A percentile compares a stretch with the other conserved stretches of the same genome.
Evolutionary conservation across 1,140 invertebrate genomes (phyloP).

Genomic region (Dendroctonus ponderosae): DNA sequence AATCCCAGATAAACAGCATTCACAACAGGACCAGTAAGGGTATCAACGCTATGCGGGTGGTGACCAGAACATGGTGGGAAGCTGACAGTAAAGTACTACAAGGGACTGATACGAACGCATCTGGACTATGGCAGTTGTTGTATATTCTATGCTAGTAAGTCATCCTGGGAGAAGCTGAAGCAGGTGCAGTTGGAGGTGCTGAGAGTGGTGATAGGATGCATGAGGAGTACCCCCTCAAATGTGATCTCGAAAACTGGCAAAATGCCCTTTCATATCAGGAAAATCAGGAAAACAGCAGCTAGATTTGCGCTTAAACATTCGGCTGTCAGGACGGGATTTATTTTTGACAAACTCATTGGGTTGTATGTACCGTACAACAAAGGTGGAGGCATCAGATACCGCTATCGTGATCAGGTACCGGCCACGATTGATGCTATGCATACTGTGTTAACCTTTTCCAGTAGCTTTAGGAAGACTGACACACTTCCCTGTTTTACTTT

Average conservation of each 20-base stretch:
- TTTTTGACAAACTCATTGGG: background rate
- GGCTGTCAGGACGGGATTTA: background rate
- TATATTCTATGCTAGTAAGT: background rate
- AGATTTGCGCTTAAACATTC: background rate
- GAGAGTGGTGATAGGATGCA: conserved; percentile 9
- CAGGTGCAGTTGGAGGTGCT: conserved; percentile 12
- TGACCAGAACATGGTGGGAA: conserved; percentile 22
- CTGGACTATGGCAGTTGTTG: conserved; percentile 23
- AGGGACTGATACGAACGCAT: conserved; percentile 9
- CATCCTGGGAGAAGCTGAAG: conserved; percentile 2
- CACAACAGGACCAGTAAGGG: background rate
- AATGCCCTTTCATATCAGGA: conserved; percentile 4
- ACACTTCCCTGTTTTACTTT: background rate
- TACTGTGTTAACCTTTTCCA: background rate
- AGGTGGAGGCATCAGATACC: background rate
- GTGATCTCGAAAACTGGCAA: conserved; percentile 1
- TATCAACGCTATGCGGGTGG: conserved; percentile 13
- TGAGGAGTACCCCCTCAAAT: conserved; percentile 6
- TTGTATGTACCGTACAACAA: conserved; percentile 1
- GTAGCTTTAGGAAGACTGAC: background rate
- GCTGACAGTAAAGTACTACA: conserved; percentile 9
- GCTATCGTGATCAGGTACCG: background rate
- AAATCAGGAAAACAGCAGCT: background rate
- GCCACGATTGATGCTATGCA: background rate
- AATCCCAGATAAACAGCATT: background rate